phyloP scores from a whole-genome alignment of 1,140 invertebrate species.

The Ditylenchus dipsaci region DNA sequence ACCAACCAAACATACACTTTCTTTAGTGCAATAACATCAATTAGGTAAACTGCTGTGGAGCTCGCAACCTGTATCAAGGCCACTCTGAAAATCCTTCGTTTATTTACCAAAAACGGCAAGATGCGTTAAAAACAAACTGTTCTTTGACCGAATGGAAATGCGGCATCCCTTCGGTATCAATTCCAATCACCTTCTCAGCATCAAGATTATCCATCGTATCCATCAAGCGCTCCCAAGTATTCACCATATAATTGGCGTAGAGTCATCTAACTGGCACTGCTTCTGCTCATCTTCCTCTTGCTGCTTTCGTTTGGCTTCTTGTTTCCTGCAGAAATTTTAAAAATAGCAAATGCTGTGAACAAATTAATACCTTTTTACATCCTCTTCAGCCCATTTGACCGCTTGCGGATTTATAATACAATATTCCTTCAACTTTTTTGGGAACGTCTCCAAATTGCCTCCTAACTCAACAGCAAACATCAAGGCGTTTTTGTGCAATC shows the following conservation, averaged over 20 bases:
- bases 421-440: background rate
- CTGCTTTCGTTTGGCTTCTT: background rate
- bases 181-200: background rate
- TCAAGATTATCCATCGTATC: no score
- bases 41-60: constrained; percentile 12
- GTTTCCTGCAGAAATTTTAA: background rate
- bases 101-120: background rate
- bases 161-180: constrained; percentile 20
- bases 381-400: background rate
- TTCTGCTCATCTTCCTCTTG: background rate
- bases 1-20: background rate
- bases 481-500: background rate
- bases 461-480: background rate
- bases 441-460: background rate
- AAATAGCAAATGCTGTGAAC: background rate
- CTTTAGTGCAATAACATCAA: constrained; percentile 12
- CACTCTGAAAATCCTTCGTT: constrained; percentile 8
- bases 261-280: background rate
- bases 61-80: constrained; percentile 23
- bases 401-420: background rate
- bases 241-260: no score
- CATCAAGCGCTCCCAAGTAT: no score
- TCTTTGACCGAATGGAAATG: constrained; percentile 16
- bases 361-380: background rate
- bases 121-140: constrained; percentile 12